Conservation (phyloP, 64 coral and sea anemone species). For the Astreopora myriophthalma region DNA sequence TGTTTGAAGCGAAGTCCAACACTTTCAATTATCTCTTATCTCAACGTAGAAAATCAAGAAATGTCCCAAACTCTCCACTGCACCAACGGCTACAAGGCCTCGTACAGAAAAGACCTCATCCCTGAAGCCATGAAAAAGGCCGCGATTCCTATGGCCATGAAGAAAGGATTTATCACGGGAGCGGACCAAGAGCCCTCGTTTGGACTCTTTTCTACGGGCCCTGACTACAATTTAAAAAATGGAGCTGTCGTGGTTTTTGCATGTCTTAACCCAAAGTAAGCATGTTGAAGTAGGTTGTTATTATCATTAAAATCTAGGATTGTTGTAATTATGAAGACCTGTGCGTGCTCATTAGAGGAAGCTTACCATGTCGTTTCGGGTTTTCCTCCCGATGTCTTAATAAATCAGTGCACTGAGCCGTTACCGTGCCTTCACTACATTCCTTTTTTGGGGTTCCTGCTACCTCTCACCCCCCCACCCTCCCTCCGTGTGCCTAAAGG, state of each 20-base stretch:
- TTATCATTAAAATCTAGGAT: background rate
- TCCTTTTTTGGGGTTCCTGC: too few relatives aligned
- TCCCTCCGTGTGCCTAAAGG: background rate
- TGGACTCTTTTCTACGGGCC: conserved; percentile 81
- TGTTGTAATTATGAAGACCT: too few relatives aligned
- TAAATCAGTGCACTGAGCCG: too few relatives aligned
- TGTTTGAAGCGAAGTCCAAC: too few relatives aligned
- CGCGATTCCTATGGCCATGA: conserved; percentile 85
- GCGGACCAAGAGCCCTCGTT: conserved; percentile 56
- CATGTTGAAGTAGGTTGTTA: background rate
- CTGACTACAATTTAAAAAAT: conserved; percentile 69
- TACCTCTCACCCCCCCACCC: too few relatives aligned
- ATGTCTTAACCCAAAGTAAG: conserved; percentile 78
- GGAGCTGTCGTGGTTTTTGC: conserved; percentile 79
- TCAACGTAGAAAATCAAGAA: conserved; percentile 4
- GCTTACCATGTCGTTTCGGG: too few relatives aligned
- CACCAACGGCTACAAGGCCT: conserved; percentile 81
- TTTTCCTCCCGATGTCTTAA: too few relatives aligned
- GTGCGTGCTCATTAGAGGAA: too few relatives aligned
- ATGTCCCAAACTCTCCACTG: conserved; percentile 89
- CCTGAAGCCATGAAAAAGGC: conserved; percentile 89
- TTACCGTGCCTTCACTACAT: too few relatives aligned
- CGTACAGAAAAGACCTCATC: conserved; percentile 87
- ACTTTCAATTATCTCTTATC: background rate
- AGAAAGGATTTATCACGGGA: conserved; percentile 74